Evolutionary conservation across 2,888 invertebrate species (phyloP).

Genomic region (Tribolium freemani): DNA sequence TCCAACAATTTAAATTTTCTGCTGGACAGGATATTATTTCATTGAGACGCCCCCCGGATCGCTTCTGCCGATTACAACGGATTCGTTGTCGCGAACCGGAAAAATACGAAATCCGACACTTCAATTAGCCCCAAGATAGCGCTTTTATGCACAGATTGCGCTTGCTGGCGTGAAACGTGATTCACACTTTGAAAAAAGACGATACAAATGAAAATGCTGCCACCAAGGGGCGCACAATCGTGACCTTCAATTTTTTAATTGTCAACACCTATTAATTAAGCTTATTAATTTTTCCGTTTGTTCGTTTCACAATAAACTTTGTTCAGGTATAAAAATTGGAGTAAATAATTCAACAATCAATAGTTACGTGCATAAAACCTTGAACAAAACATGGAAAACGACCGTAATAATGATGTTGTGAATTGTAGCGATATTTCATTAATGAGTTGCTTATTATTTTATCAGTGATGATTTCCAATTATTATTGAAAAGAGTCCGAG

Average conservation of each 20-base stretch:
- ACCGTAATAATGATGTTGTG: neutral
- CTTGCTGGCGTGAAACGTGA: constrained; percentile 3
- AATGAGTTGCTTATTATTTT: neutral
- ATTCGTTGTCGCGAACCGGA: constrained; percentile 1
- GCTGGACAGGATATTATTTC: neutral
- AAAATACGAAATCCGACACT: constrained; percentile 21
- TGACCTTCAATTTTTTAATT: neutral
- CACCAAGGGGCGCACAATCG: neutral
- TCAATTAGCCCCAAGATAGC: constrained; percentile 15
- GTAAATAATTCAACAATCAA: neutral
- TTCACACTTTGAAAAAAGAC: neutral
- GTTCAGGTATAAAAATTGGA: too few species aligned
- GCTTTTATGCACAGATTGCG: constrained; percentile 10
- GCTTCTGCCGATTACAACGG: constrained; percentile 1
- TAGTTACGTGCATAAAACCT: neutral
- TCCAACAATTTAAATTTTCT: too few species aligned
- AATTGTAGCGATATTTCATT: neutral
- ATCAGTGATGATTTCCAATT: neutral
- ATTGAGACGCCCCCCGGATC: constrained; percentile 10
- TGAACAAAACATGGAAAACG: neutral
- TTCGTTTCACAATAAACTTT: too few species aligned
- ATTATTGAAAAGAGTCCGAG: neutral
- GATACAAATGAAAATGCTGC: neutral
- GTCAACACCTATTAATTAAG: neutral
- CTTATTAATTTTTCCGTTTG: neutral